Percentiles rank a stretch among this genome's conserved stretches.
Evolutionary conservation across 2,113 vertebrate genomes (phyloP).

Genomic region (Rhodinocichla rosea): DNA sequence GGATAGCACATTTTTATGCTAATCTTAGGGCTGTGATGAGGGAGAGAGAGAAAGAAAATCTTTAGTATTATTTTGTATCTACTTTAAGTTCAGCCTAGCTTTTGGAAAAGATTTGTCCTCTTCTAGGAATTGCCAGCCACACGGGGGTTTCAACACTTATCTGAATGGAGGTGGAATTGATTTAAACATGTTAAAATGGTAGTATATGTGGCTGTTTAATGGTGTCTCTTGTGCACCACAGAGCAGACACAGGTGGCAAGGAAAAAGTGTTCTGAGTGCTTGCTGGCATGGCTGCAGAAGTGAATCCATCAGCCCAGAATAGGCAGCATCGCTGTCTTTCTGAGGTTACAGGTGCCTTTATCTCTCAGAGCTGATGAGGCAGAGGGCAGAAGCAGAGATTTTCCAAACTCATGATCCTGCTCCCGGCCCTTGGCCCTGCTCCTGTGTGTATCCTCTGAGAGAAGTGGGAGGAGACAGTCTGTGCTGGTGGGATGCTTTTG

Average conservation of each 20-base stretch:
- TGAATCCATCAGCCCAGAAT: neutral
- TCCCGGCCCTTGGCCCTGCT: neutral
- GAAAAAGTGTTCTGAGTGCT: neutral
- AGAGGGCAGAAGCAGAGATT: neutral
- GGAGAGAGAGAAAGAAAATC: constrained; percentile 43
- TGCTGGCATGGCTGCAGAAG: neutral
- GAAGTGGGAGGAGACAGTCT: neutral
- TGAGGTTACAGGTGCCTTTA: fast-evolving
- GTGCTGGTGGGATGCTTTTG: fast-evolving
- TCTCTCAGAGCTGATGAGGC: neutral
- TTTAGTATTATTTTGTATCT: constrained; percentile 60
- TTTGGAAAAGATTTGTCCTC: constrained; percentile 56
- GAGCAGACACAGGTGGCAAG: neutral
- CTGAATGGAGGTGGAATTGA: constrained; percentile 57
- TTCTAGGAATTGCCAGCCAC: constrained; percentile 56
- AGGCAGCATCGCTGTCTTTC: neutral
- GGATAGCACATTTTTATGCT: constrained; percentile 83
- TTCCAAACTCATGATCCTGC: fast-evolving
- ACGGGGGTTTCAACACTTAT: constrained; percentile 47
- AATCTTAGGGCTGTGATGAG: constrained; percentile 75
- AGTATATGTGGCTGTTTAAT: constrained; percentile 34
- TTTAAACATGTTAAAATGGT: constrained; percentile 48
- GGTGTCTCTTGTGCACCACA: constrained; percentile 1
- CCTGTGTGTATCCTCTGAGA: neutral
- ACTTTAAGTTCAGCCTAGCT: constrained; percentile 60